Evolutionary conservation across 2,797 vertebrate genomes (phyloP).

Genomic region (Sebastes itinus): DNA sequence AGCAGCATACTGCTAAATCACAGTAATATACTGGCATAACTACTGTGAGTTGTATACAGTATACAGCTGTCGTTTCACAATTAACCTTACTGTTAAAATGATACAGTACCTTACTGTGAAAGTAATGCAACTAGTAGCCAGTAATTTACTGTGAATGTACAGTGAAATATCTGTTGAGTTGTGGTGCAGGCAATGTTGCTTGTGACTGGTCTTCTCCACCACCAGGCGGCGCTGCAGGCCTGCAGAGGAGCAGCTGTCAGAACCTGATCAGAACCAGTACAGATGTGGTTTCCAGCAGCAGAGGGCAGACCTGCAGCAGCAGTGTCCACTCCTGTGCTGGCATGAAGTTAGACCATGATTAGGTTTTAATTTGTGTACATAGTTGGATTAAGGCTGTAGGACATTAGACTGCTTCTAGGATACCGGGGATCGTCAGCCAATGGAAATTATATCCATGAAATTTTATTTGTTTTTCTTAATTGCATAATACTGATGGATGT

Average conservation of each 20-base stretch:
- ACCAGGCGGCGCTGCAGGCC: background rate
- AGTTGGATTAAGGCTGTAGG: background rate
- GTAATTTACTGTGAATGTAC: background rate
- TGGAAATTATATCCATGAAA: background rate
- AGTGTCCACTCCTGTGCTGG: background rate
- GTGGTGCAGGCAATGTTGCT: background rate
- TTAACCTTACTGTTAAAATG: no score
- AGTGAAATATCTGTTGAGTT: background rate
- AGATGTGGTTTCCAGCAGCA: background rate
- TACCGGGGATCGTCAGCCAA: rapidly evolving
- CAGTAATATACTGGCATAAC: no score
- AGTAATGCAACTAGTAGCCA: background rate
- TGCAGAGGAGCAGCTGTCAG: background rate
- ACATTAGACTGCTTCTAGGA: background rate
- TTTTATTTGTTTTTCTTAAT: background rate
- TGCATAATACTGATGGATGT: background rate
- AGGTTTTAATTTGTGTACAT: background rate
- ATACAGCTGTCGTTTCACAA: no score
- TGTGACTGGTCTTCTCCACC: background rate
- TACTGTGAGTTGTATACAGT: no score
- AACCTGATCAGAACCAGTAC: background rate
- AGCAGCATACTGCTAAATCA: no score
- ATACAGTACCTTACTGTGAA: no score
- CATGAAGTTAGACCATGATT: background rate
- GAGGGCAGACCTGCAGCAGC: no score